A percentile compares a stretch with the other conserved stretches of the same genome.
phyloP scores from a whole-genome alignment of 2,113 vertebrate species.

The Misgurnus anguillicaudatus region DNA sequence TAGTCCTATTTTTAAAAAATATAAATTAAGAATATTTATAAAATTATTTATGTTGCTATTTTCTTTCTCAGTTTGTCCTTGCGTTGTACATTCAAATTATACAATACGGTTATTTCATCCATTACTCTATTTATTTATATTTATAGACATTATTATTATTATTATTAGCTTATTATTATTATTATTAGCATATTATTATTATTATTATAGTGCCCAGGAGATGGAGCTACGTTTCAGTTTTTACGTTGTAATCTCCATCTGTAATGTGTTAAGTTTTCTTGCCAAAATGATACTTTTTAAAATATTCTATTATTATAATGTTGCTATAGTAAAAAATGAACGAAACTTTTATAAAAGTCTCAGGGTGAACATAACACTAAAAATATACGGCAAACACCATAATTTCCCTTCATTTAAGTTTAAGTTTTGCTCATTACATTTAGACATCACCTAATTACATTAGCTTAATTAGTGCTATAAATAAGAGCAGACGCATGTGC shows the following conservation, averaged over 20 bases:
- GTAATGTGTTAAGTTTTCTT: background rate
- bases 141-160: no score
- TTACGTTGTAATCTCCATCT: background rate
- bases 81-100: no score
- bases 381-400: background rate
- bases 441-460: conserved; percentile 29
- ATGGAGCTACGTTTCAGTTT: conserved; percentile 45
- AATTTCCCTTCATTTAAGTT: background rate
- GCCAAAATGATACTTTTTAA: background rate
- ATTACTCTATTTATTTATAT: no score
- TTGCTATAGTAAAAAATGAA: background rate
- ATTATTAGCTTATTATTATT: background rate
- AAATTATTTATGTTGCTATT: no score
- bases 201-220: conserved; percentile 45
- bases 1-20: no score
- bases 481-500: conserved; percentile 36
- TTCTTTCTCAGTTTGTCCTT: no score
- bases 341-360: no score
- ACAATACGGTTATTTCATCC: no score
- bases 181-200: conserved; percentile 11
- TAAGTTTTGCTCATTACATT: background rate
- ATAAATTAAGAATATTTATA: no score
- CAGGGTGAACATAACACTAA: no score
- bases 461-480: conserved; percentile 46
- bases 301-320: background rate